phyloP scores from a whole-genome alignment of 2,888 invertebrate genomes.

The Stratiomys singularior region DNA sequence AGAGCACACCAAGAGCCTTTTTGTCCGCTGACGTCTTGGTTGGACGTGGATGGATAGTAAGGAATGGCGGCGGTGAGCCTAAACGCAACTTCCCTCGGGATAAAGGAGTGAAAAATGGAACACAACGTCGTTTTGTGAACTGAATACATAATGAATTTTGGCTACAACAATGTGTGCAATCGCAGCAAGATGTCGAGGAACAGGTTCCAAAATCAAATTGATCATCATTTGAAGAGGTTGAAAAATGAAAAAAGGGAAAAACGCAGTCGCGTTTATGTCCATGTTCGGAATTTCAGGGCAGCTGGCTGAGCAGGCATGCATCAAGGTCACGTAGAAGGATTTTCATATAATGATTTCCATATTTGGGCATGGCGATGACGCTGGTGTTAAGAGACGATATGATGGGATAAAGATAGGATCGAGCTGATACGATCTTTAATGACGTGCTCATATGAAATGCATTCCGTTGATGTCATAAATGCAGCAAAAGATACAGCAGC shows the following conservation, averaged over 20 bases:
- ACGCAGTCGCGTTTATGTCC: neutral
- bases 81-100: conserved; percentile 23
- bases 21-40: conserved; percentile 9
- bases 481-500: no score
- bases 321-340: conserved; percentile 28
- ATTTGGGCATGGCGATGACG: neutral
- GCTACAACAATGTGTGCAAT: neutral
- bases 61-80: no score
- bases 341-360: conserved; percentile 17
- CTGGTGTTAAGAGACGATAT: neutral
- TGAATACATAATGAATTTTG: conserved; percentile 37
- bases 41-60: neutral
- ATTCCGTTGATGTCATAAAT: no score
- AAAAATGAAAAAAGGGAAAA: neutral
- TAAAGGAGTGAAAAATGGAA: conserved; percentile 37
- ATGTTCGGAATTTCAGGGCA: conserved; percentile 23
- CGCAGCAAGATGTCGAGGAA: neutral
- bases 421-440: no score
- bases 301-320: neutral
- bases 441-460: no score
- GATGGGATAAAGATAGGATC: no score
- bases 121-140: conserved; percentile 8
- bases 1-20: neutral
- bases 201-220: conserved; percentile 20
- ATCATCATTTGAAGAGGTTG: neutral